phyloP scores from a whole-genome alignment of 2,888 invertebrate species.

The Ophioninae sp. region DNA sequence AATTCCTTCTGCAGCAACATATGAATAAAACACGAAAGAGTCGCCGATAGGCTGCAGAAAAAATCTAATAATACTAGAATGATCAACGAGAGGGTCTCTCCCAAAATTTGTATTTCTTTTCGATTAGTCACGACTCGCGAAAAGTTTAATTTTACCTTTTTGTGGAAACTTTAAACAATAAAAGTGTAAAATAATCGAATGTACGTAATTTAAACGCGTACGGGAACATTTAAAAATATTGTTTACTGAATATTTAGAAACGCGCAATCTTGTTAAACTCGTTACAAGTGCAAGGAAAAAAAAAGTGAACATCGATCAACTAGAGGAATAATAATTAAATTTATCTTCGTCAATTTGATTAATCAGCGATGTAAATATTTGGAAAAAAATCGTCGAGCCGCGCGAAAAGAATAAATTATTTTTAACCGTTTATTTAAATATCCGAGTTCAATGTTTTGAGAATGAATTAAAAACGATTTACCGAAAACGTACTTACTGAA shows the following conservation, averaged over 20 bases:
- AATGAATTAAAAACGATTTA: neutral
- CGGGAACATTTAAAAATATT: neutral
- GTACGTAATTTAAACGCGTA: neutral
- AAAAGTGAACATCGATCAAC: neutral
- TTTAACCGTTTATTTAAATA: neutral
- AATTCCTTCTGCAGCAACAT: neutral
- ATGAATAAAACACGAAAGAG: neutral
- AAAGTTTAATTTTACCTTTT: neutral
- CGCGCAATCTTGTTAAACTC: neutral
- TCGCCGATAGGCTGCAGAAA: neutral
- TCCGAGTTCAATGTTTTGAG: neutral
- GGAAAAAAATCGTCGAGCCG: neutral
- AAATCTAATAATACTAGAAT: constrained; percentile 3
- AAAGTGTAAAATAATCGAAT: constrained; percentile 8
- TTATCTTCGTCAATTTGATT: neutral
- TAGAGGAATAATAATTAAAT: neutral
- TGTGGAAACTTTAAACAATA: neutral
- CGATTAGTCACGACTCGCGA: constrained; percentile 25
- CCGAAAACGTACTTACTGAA: neutral
- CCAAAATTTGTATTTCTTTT: constrained; percentile 13
- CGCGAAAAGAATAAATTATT: neutral
- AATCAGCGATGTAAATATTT: neutral
- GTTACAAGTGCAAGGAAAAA: neutral
- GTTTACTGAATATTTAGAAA: neutral
- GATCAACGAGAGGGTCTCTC: constrained; percentile 17